A percentile compares a stretch with the other conserved stretches of the same genome.
Conservation (phyloP, 2,888 invertebrate species). For the Zaprionus obscuricornis region DNA sequence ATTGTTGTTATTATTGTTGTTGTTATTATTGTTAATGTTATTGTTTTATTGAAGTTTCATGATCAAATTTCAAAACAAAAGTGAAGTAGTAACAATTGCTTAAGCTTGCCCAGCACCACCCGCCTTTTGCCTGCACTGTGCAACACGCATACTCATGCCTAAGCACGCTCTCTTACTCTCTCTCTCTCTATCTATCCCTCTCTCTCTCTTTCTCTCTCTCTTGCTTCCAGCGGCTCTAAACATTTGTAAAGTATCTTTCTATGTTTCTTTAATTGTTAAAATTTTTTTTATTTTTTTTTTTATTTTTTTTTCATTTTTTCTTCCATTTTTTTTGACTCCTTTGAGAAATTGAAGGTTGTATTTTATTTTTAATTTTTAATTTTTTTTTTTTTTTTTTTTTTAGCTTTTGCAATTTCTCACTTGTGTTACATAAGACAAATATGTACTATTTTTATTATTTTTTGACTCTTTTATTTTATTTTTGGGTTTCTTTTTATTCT, state of each 20-base stretch:
- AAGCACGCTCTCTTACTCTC: constrained; percentile 3
- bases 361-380: constrained; percentile 50
- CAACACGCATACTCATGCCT: not conserved
- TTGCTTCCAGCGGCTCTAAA: not conserved
- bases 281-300: constrained; percentile 66
- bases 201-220: not conserved
- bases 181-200: constrained; percentile 19
- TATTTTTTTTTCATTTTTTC: constrained; percentile 27
- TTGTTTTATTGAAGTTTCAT: constrained; percentile 77
- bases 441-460: constrained; percentile 50
- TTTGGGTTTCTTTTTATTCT: too few relatives aligned
- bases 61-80: constrained; percentile 62
- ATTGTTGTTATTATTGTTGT: too few relatives aligned
- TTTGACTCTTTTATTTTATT: constrained; percentile 26
- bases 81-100: too few relatives aligned
- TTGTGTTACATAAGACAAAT: constrained; percentile 74
- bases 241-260: too few relatives aligned
- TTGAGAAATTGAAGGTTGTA: constrained; percentile 70
- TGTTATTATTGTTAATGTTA: too few relatives aligned
- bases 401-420: constrained; percentile 73
- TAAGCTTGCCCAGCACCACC: too few relatives aligned
- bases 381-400: constrained; percentile 16
- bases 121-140: too few relatives aligned
- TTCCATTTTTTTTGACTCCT: constrained; percentile 15
- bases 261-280: constrained; percentile 61